Conservation (phyloP, 92 coral and sea anemone species). For the Palythoa caribaeorum region DNA sequence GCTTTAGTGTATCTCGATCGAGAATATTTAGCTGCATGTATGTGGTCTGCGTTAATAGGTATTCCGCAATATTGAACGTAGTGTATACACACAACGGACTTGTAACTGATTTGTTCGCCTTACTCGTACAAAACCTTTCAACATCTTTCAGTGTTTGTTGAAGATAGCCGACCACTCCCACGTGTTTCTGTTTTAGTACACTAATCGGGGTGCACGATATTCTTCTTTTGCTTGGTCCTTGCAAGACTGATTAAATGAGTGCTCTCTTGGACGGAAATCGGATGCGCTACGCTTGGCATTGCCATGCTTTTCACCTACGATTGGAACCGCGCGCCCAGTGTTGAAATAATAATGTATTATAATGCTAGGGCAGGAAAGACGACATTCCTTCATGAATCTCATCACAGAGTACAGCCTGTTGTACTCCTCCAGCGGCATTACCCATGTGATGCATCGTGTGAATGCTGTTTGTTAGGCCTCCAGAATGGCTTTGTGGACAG, state of each 20-base stretch:
- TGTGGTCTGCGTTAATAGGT: constrained; percentile 62
- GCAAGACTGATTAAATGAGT: constrained; percentile 40
- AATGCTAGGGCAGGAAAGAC: constrained; percentile 21
- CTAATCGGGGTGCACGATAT: constrained; percentile 52
- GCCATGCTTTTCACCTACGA: constrained; percentile 50
- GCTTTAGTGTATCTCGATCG: constrained; percentile 51
- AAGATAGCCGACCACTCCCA: constrained; percentile 48
- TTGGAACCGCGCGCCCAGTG: constrained; percentile 52
- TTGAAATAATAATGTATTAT: constrained; percentile 54
- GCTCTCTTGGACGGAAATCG: constrained; percentile 41
- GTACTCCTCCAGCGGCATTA: constrained; percentile 58
- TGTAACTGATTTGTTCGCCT: constrained; percentile 36
- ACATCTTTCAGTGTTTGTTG: constrained; percentile 24
- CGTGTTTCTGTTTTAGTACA: constrained; percentile 55
- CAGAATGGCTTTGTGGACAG: constrained; percentile 52
- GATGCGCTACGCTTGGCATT: constrained; percentile 42
- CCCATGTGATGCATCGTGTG: constrained; percentile 52
- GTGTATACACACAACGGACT: constrained; percentile 62
- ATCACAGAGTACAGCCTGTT: constrained; percentile 33
- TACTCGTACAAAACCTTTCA: constrained; percentile 53
- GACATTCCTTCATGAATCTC: constrained; percentile 18
- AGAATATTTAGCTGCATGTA: constrained; percentile 53
- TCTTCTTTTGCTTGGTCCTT: constrained; percentile 41
- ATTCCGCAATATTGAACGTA: constrained; percentile 57
- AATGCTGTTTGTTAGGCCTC: constrained; percentile 44